phyloP scores from a whole-genome alignment of 2,888 invertebrate genomes.

The Diarsia dahlii region DNA sequence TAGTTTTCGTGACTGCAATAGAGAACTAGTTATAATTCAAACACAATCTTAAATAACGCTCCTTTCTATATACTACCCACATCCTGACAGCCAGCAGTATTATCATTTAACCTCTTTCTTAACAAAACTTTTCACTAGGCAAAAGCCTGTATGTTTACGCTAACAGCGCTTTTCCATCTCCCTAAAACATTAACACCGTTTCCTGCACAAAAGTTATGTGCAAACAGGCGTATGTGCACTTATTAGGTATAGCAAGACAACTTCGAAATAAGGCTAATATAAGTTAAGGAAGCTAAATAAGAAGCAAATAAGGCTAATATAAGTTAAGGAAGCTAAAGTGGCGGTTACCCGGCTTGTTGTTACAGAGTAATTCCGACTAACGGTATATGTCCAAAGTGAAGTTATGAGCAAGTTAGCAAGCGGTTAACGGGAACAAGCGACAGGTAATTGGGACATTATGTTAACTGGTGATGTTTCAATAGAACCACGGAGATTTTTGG shows the following conservation, averaged over 20 bases:
- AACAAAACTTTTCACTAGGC: slow-evolving; percentile 15
- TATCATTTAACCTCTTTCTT: not conserved
- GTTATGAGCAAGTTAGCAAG: slow-evolving; percentile 59
- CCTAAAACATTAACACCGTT: slow-evolving; percentile 34
- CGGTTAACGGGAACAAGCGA: slow-evolving; percentile 51
- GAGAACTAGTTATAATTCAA: not conserved
- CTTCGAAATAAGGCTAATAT: slow-evolving; percentile 53
- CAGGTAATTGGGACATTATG: slow-evolving; percentile 45
- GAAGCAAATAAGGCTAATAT: no score
- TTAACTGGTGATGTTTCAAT: slow-evolving; percentile 42
- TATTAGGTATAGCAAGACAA: slow-evolving; percentile 47
- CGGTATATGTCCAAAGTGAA: slow-evolving; percentile 51
- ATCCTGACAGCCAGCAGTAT: not conserved
- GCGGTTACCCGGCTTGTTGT: slow-evolving; percentile 40
- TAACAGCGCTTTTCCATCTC: slow-evolving; percentile 10
- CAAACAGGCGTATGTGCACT: slow-evolving; percentile 31
- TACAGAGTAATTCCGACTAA: slow-evolving; percentile 57
- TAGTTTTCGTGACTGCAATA: not conserved
- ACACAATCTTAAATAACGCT: not conserved
- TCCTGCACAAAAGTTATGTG: slow-evolving; percentile 40
- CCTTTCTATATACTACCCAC: not conserved
- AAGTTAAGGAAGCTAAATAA: slow-evolving; percentile 52
- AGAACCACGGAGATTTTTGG: not conserved
- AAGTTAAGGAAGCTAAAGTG: slow-evolving; percentile 54
- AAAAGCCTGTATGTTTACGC: not conserved